Conservation (phyloP, 2,113 vertebrate species). For the Benitochromis conjunctus region DNA sequence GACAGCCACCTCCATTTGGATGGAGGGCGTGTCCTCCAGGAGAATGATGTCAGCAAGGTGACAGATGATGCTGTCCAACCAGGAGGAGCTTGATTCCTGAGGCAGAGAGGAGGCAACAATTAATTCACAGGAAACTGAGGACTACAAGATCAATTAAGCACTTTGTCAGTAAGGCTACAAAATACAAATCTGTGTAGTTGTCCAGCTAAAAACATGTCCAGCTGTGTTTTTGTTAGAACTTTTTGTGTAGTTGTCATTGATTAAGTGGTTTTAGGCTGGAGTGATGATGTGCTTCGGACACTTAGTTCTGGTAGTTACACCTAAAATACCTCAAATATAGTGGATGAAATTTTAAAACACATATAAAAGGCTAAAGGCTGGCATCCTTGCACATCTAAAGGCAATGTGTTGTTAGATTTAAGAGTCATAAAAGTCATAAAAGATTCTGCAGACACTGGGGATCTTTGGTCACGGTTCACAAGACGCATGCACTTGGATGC, state of each 20-base stretch:
- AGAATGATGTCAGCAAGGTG: slow-evolving; percentile 84
- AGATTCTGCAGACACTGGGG: neutral
- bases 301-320: neutral
- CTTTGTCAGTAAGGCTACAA: neutral
- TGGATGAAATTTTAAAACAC: neutral
- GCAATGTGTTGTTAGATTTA: neutral
- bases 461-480: neutral
- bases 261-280: too few species aligned
- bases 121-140: neutral
- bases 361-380: neutral
- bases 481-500: neutral
- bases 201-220: too few species aligned
- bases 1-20: slow-evolving; percentile 90
- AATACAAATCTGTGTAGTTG: neutral
- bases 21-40: slow-evolving; percentile 85
- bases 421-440: neutral
- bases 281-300: neutral
- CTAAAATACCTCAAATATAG: neutral
- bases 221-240: neutral
- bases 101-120: neutral
- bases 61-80: slow-evolving; percentile 82
- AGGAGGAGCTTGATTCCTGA: slow-evolving; percentile 81
- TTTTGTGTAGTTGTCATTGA: too few species aligned
- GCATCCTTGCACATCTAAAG: neutral
- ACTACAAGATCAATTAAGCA: neutral